Conservation (phyloP, 92 coral and sea anemone genomes). For the Epizoanthus illoricatus region DNA sequence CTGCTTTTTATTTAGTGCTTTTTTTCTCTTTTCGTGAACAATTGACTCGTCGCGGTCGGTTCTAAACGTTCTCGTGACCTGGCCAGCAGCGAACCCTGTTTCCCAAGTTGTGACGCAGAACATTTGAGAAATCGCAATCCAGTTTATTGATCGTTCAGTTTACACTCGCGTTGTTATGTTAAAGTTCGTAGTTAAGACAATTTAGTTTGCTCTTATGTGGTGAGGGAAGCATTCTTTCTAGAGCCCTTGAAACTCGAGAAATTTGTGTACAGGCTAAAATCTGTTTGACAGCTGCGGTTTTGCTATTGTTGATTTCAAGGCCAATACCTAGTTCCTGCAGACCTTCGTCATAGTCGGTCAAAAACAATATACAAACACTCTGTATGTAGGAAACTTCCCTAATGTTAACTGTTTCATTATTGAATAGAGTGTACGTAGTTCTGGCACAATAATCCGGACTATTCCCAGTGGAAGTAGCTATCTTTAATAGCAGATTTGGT, state of each 20-base stretch:
- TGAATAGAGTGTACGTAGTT: background rate
- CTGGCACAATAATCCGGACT: background rate
- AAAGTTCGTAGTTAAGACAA: background rate
- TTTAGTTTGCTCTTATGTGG: background rate
- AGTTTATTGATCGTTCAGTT: background rate
- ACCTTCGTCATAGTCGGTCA: constrained; percentile 13
- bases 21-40: background rate
- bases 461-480: background rate
- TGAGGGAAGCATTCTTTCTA: background rate
- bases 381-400: background rate
- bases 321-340: background rate
- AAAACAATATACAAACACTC: constrained; percentile 16
- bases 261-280: background rate
- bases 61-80: constrained; percentile 17
- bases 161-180: background rate
- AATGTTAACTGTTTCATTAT: constrained; percentile 3
- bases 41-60: constrained; percentile 12
- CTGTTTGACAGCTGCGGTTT: constrained; percentile 27
- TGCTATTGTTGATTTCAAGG: background rate
- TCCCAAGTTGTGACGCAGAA: background rate
- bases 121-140: background rate
- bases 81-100: no score
- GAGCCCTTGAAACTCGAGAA: background rate
- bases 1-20: background rate
- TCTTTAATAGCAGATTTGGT: background rate